These are phyloP conservation scores for Emberiza fucata DNA, from an alignment of 2,113 vertebrate species.

Conservation along the genomic window DNA sequence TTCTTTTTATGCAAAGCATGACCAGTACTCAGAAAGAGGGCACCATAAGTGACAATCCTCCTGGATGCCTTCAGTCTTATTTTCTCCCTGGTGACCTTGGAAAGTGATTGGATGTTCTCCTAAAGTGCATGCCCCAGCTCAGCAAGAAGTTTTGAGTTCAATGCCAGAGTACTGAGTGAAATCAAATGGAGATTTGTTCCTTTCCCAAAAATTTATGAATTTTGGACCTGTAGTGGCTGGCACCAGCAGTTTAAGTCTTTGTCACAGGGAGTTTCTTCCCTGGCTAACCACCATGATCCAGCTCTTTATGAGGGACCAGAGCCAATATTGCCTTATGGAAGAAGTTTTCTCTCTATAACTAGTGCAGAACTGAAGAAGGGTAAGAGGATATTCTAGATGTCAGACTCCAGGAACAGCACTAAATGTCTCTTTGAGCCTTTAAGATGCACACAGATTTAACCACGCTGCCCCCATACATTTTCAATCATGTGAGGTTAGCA, in stretches of 20 bases:
- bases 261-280: background rate
- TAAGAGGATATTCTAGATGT: background rate
- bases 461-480: background rate
- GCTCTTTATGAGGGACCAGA: background rate
- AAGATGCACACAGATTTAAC: background rate
- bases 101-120: background rate
- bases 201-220: background rate
- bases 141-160: background rate
- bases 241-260: background rate
- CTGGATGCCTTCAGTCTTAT: background rate
- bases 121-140: background rate
- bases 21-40: background rate
- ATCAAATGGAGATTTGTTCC: background rate
- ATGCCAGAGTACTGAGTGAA: background rate
- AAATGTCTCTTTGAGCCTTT: background rate
- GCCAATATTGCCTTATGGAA: background rate
- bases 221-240: background rate
- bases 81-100: background rate
- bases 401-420: background rate
- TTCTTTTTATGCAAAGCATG: background rate
- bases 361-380: background rate
- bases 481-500: accelerated
- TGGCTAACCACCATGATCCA: background rate
- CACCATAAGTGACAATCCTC: background rate
- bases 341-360: background rate